phyloP scores from a whole-genome alignment of 2,797 vertebrate genomes.

The Scarus forsteni region DNA sequence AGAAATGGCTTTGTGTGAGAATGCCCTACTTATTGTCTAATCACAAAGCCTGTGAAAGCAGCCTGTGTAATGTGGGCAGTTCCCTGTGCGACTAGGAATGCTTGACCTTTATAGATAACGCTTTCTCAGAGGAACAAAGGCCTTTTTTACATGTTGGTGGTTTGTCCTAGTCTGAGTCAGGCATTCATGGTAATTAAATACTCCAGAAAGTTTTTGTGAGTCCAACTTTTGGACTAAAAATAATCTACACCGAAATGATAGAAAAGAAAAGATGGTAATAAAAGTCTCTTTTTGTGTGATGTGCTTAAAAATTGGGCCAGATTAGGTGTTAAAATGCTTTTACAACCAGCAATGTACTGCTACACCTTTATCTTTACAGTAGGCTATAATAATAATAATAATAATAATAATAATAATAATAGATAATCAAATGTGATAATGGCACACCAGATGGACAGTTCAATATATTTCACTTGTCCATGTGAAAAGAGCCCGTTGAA shows the following conservation, averaged over 20 bases:
- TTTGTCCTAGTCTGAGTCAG: constrained; percentile 46
- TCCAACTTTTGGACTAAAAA: constrained; percentile 36
- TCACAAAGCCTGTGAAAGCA: constrained; percentile 69
- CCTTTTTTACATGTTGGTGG: constrained; percentile 70
- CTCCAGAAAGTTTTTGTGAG: constrained; percentile 43
- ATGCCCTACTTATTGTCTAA: constrained; percentile 67
- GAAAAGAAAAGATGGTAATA: constrained; percentile 10
- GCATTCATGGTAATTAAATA: constrained; percentile 61
- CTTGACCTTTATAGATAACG: constrained; percentile 81
- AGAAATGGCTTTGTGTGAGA: constrained; percentile 67
- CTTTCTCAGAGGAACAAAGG: constrained; percentile 78
- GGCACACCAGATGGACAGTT: no score
- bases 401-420: no score
- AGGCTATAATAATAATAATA: no score
- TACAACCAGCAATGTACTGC: no score
- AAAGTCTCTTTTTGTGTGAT: constrained; percentile 4
- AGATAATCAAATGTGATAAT: no score
- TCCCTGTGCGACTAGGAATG: constrained; percentile 67
- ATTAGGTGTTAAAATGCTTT: no score
- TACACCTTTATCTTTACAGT: no score
- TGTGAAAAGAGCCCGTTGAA: no score
- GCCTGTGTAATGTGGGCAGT: constrained; percentile 66
- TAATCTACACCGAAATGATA: constrained; percentile 27
- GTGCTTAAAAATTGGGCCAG: background rate
- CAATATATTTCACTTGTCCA: no score